phyloP scores from a whole-genome alignment of 2,797 vertebrate species.

The Girardinus metallicus region DNA sequence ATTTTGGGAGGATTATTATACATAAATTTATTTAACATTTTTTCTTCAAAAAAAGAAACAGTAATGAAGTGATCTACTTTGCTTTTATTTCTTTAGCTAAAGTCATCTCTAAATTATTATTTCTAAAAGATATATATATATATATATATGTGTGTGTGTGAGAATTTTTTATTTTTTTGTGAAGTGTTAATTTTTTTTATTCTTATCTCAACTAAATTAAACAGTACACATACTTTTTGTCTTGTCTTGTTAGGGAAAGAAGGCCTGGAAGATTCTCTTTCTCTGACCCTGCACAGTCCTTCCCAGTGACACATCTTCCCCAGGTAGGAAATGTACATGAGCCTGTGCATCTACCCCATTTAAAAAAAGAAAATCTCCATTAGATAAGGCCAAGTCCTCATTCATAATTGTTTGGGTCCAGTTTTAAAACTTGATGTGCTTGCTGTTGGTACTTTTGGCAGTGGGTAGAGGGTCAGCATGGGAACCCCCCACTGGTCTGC shows the following conservation, averaged over 20 bases:
- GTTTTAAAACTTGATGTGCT: neutral
- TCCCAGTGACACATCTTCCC: neutral
- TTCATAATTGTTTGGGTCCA: neutral
- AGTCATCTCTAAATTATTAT: neutral
- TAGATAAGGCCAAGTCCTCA: neutral
- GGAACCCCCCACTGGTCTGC: neutral
- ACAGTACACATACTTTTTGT: neutral
- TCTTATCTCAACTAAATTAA: neutral
- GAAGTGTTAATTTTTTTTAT: neutral
- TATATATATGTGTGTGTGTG: too few relatives aligned
- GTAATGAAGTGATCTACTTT: neutral
- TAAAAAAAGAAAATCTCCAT: neutral
- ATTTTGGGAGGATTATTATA: neutral
- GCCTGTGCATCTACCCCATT: neutral
- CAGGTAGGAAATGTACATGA: neutral
- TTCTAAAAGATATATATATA: too few relatives aligned
- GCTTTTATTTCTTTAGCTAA: neutral
- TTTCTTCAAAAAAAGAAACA: too few relatives aligned
- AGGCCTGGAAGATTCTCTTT: neutral
- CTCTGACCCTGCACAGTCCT: too few relatives aligned
- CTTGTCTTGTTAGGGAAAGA: neutral
- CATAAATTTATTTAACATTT: neutral
- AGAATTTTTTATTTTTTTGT: too few relatives aligned
- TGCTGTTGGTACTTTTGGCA: neutral
- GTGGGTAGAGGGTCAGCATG: neutral